A percentile compares a stretch with the other conserved stretches of the same genome.
phyloP scores from a whole-genome alignment of 2,888 invertebrate species.

The Busseola fusca region DNA sequence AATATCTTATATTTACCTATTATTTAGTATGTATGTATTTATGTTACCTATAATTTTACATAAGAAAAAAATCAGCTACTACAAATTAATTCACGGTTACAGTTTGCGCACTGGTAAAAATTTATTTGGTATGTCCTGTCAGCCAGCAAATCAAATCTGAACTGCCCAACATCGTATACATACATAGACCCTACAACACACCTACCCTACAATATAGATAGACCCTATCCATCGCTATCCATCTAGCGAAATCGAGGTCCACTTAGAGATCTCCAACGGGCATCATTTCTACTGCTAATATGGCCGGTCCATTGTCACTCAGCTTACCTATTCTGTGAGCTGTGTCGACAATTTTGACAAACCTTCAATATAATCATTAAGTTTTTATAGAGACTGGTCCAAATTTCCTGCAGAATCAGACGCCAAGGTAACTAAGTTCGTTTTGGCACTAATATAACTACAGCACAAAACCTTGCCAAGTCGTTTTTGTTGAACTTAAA shows the following conservation, averaged over 20 bases:
- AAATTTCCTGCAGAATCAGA: neutral
- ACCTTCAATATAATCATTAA: no score
- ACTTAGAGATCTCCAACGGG: neutral
- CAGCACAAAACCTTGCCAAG: slow-evolving; percentile 33
- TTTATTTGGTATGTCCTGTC: neutral
- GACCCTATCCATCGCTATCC: neutral
- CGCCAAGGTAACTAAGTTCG: neutral
- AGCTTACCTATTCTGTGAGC: neutral
- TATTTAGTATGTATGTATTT: no score
- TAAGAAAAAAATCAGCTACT: no score
- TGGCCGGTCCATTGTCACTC: neutral
- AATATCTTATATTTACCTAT: no score
- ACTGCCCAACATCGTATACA: neutral
- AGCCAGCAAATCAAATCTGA: neutral
- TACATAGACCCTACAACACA: no score
- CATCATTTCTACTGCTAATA: neutral
- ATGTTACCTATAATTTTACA: no score
- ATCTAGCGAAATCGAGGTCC: neutral
- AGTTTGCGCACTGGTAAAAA: no score
- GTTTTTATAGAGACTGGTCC: neutral
- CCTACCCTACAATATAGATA: neutral
- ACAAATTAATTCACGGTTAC: no score
- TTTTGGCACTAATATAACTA: slow-evolving; percentile 27
- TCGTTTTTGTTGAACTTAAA: slow-evolving; percentile 32
- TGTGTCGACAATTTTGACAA: neutral